phyloP scores from a whole-genome alignment of 2,888 invertebrate species.

The Limnephilus lunatus region DNA sequence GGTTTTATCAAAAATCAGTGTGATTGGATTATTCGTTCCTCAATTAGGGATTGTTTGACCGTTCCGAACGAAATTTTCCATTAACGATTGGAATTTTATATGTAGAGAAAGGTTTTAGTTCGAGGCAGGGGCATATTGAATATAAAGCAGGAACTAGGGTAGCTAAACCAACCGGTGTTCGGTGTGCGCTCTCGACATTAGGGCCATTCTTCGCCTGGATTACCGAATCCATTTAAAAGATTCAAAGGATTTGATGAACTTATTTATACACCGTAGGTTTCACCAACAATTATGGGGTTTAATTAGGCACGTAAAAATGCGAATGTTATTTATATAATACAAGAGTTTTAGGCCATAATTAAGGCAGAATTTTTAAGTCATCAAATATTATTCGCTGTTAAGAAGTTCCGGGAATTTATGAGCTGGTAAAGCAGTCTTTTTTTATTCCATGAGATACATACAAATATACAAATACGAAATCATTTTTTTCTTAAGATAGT shows the following conservation, averaged over 20 bases:
- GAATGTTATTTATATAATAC: background rate
- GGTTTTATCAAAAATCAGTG: constrained; percentile 4
- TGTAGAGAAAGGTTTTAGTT: constrained; percentile 12
- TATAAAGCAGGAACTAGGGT: constrained; percentile 5
- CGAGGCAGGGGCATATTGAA: background rate
- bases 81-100: constrained; percentile 18
- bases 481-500: no score
- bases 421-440: no score
- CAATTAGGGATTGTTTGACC: constrained; percentile 9
- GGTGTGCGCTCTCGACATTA: background rate
- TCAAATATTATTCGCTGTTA: background rate
- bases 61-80: constrained; percentile 8
- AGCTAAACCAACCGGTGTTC: background rate
- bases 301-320: background rate
- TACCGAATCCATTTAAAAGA: background rate
- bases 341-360: background rate
- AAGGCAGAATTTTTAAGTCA: background rate
- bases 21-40: constrained; percentile 4
- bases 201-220: background rate
- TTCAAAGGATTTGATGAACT: constrained; percentile 1
- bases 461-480: no score
- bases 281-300: background rate
- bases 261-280: background rate
- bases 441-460: no score
- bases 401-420: no score